Evolutionary conservation across 1,140 invertebrate genomes (phyloP), one percentile per base, ranked within the genome.

Genomic region (Drosophila asahinai): DNA sequence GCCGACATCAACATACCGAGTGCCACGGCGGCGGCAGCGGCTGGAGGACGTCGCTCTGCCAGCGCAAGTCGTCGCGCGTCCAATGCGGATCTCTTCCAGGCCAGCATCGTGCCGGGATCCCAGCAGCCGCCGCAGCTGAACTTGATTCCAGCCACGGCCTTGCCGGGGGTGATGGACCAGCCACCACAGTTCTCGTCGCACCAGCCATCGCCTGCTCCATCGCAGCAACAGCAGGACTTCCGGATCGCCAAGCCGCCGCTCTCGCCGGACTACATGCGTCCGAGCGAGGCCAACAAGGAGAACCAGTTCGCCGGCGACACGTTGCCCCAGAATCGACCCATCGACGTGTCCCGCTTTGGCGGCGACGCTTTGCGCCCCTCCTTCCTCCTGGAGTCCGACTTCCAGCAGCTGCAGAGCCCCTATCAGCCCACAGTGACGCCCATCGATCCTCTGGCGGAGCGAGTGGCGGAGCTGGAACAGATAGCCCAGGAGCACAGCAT

Each of bases 1-100:
- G 92, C 92, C 0, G 92, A 93, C 27, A 92, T 93, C 9, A 92
- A 92, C 30, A 93, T 93, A 74, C 86, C 91, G 22, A 70, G n/a
- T 36, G 38, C 36, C 12, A 6, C 38, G 12, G 14, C 14, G 5
- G 40, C 8, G 25, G n/a, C 11, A n/a, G 68, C 17, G 22, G n/a
- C 14, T 0, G 73, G 73, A 7, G 87, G 79, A 11, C 83, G 86
- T 30, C 91, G 84, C 0, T 92, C 91, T 5, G 91, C 81, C 4
- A 92, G 87, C 30, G 77, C 62, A 19, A 92, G 91, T 71, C 89
- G 91, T 3, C 81, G 91, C 27, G 83, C 91, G 4, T 92, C 91
- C 1, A 91, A 92, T 72, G 86, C 91, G 25, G 91, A 92, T 66
- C 63, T 92, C 15, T 91, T 83, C 33, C 91, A 90, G 62, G 86